These are phyloP conservation scores for Catharus bicknelli DNA, from an alignment of 2,113 vertebrate genomes.

Conservation along the genomic window DNA sequence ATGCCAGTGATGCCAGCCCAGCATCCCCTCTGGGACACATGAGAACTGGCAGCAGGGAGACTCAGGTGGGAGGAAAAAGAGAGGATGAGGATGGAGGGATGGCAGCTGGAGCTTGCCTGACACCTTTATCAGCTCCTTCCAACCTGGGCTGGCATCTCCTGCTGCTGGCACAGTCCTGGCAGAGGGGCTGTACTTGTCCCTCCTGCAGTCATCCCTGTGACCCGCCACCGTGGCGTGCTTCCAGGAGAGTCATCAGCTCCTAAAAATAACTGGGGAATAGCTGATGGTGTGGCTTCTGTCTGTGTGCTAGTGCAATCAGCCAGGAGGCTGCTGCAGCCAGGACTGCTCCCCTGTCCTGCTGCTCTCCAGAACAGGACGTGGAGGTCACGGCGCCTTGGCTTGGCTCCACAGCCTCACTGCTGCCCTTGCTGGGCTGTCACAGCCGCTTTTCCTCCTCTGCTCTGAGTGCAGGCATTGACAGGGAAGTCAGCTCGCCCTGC, in stretches of 20 bases:
- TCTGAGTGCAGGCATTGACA: neutral
- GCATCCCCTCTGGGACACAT: neutral
- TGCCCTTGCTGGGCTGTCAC: neutral
- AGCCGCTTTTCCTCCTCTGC: neutral
- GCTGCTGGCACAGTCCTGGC: neutral
- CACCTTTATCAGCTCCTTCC: neutral
- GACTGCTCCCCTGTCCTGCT: neutral
- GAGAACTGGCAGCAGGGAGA: accelerated
- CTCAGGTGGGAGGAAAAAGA: neutral
- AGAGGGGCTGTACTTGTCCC: neutral
- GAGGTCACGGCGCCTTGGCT: neutral
- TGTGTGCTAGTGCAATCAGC: neutral
- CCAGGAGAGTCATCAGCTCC: conserved; percentile 13
- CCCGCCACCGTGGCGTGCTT: accelerated
- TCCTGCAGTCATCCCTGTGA: neutral
- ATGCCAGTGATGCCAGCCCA: accelerated
- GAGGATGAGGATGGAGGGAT: neutral
- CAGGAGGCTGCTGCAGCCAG: neutral
- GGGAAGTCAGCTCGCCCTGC: neutral
- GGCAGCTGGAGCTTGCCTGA: neutral
- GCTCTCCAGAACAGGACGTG: neutral
- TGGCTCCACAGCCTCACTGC: neutral
- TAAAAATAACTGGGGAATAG: conserved; percentile 36
- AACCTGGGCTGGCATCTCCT: neutral
- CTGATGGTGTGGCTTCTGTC: conserved; percentile 5